A percentile compares a stretch with the other conserved stretches of the same genome.
These are phyloP conservation scores for mouse (Mus musculus) DNA, from an alignment of 2,113 vertebrate genomes.

Conservation along the genomic window GRCm39 chr12:73955501-73956000, in stretches of 20 bases:
- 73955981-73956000: not conserved
- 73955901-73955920: slow-evolving; percentile 29
- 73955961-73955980: not conserved
- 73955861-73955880: not conserved
- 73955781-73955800: not conserved
- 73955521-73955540: not conserved
- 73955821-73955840: not conserved
- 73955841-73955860: not conserved
- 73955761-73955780: not conserved
- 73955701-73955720: not conserved
- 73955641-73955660: not conserved
- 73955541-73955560: slow-evolving; percentile 60
- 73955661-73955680: not conserved
- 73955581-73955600: slow-evolving; percentile 57
- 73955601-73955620: slow-evolving; percentile 17
- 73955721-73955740: slow-evolving; percentile 3
- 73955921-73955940: slow-evolving; percentile 30
- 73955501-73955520: slow-evolving; percentile 69
- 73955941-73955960: not conserved
- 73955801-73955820: not conserved
- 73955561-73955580: slow-evolving; percentile 65
- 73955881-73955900: not conserved
- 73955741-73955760: not conserved
- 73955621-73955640: slow-evolving; percentile 16
- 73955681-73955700: slow-evolving; percentile 52